A percentile compares a stretch with the other conserved stretches of the same genome.
These are phyloP conservation scores for Conus betulinus DNA, from an alignment of 1,140 invertebrate species.

Conservation along the genomic window DNA sequence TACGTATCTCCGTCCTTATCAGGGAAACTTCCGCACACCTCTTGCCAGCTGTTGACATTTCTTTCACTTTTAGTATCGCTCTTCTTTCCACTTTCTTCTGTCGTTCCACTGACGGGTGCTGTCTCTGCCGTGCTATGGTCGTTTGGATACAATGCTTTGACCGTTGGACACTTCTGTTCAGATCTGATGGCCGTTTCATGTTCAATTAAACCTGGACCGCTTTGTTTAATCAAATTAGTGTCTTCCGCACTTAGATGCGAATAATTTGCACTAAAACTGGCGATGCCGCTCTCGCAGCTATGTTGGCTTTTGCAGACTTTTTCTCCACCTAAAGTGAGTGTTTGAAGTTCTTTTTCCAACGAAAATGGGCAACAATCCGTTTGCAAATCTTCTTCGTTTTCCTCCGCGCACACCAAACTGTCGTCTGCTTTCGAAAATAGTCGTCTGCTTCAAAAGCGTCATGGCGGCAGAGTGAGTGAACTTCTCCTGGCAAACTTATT, in stretches of 20 bases:
- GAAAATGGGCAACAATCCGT: background rate
- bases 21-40: background rate
- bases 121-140: no score
- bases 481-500: background rate
- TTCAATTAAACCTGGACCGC: no score
- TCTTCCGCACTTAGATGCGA: no score
- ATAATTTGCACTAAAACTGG: background rate
- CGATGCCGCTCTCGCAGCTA: slow-evolving; percentile 6
- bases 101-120: no score
- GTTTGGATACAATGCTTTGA: no score
- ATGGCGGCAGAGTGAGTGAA: background rate
- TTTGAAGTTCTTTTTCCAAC: background rate
- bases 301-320: background rate
- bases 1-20: slow-evolving; percentile 18
- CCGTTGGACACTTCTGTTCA: no score
- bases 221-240: no score
- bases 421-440: background rate
- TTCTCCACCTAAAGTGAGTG: background rate
- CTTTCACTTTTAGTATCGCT: background rate
- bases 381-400: background rate
- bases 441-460: slow-evolving; percentile 13
- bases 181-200: no score
- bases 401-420: background rate
- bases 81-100: background rate
- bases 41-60: background rate